Percentiles rank a stretch among this genome's conserved stretches.
Evolutionary conservation across 2,113 vertebrate genomes (phyloP).

Genomic region (Alouatta palliata): DNA sequence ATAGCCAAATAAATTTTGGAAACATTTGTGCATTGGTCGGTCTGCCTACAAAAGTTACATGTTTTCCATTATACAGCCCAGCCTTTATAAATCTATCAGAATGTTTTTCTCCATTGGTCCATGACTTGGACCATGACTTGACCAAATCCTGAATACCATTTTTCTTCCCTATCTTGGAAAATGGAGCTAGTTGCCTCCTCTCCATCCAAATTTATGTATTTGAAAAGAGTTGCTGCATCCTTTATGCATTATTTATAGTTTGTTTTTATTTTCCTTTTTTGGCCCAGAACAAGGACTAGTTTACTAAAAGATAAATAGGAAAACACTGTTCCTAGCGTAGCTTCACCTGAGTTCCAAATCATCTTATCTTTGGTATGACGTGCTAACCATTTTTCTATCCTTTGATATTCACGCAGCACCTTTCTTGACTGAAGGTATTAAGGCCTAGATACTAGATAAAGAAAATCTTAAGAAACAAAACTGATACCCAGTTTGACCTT

Average conservation of each 20-base stretch:
- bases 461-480: conserved; percentile 4
- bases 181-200: not conserved
- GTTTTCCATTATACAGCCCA: not conserved
- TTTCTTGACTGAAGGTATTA: conserved; percentile 53
- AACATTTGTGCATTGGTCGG: not conserved
- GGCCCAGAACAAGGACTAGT: not conserved
- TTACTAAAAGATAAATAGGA: not conserved
- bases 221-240: not conserved
- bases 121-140: no score
- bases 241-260: not conserved
- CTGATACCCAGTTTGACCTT: not conserved
- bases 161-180: not conserved
- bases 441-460: not conserved
- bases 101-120: not conserved
- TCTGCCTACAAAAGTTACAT: not conserved
- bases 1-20: not conserved
- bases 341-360: not conserved
- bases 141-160: not conserved
- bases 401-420: conserved; percentile 48
- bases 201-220: not conserved
- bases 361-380: conserved; percentile 7
- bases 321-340: not conserved
- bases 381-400: conserved; percentile 3
- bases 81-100: not conserved
- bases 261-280: not conserved